Conservation (phyloP, 2,113 vertebrate genomes). For the Heptranchias perlo region DNA sequence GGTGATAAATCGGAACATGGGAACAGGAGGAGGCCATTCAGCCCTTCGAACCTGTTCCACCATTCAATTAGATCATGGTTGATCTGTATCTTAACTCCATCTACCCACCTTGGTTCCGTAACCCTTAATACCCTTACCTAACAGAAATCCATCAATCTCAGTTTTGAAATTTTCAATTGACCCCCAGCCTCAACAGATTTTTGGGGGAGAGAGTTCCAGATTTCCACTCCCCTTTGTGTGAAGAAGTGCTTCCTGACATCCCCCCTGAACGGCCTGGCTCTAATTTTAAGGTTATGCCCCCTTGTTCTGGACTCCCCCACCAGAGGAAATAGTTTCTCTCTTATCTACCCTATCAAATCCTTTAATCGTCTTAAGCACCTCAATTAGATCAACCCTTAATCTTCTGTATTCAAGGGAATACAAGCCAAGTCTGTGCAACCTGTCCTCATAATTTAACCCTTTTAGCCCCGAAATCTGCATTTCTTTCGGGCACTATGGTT, state of each 20-base stretch:
- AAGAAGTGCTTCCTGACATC: neutral
- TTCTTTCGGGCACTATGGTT: neutral
- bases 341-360: neutral
- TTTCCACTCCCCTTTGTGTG: neutral
- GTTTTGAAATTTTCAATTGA: neutral
- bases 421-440: neutral
- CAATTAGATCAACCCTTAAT: neutral
- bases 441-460: neutral
- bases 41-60: too few relatives aligned
- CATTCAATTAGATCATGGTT: too few relatives aligned
- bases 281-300: neutral
- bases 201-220: neutral
- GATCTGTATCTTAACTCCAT: neutral
- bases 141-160: neutral
- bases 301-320: neutral
- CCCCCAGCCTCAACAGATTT: neutral
- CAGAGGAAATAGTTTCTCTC: neutral
- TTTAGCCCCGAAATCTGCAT: neutral
- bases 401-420: neutral
- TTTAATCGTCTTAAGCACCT: neutral
- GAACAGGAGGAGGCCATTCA: neutral
- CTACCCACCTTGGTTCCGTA: neutral
- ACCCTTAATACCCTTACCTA: too few relatives aligned
- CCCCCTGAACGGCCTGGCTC: neutral
- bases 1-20: neutral